Evolutionary conservation across 1,140 invertebrate species (phyloP), one percentile per base, ranked within the genome.

Genomic region (Aricia agestis): DNA sequence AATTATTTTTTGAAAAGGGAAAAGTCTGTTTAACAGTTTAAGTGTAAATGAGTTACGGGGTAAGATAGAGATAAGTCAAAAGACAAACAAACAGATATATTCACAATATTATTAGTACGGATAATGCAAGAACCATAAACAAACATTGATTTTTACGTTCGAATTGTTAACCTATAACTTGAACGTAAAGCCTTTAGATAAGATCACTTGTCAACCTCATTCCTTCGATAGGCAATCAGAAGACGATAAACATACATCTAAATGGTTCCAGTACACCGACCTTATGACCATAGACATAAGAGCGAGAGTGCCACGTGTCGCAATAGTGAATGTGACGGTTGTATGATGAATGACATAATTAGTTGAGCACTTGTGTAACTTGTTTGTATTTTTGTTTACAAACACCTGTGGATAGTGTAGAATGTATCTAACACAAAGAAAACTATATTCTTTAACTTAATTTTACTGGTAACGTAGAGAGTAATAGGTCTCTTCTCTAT

Each of bases 161-260:
- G 36, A 52, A 52, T 52, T 15, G 9, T 1, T 15, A 42, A 42
- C 11, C 11, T 11, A 42, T 4, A 52, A 52, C 45, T 36, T 36
- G 36, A 52, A 52, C 45, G 45, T 52, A 13, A 52, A 52, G 45
- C 11, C 45, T 52, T 15, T 52, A 52, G 45, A 52, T 52, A 52
- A 52, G 45, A 52, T 52, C 45, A 4, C 45, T 15, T 52, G 45
- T 52, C 45, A 52, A 52, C 45, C 45, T 52, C 45, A 52, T 52
- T 52, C 45, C 45, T 52, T 52, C 45, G 45, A 52, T 52, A 52
- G 45, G 45, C 45, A 52, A 52, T 52, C 45, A 52, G 45, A 52
- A 52, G 45, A 52, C 45, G 45, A 52, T 52, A 52, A 52, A 52
- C 45, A 52, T 52, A 52, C 45, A 36, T 36, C 36, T 36, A 36